phyloP scores from a whole-genome alignment of 2,797 vertebrate species.

The Sciaenops ocellatus region DNA sequence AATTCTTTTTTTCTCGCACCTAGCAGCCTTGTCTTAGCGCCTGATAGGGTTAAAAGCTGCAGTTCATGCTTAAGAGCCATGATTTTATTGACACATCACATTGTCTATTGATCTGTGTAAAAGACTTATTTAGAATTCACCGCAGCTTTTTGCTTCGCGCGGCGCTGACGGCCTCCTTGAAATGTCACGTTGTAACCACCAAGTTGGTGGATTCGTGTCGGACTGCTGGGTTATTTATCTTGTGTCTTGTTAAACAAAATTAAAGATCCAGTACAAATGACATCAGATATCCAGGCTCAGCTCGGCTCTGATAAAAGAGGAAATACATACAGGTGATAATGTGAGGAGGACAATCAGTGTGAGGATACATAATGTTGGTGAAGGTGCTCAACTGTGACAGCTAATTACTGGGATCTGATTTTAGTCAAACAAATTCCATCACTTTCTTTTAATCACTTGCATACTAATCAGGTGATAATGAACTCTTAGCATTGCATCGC shows the following conservation, averaged over 20 bases:
- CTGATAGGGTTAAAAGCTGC: neutral
- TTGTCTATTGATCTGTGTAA: slow-evolving; percentile 67
- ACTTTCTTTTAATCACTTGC: slow-evolving; percentile 15
- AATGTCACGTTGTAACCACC: slow-evolving; percentile 55
- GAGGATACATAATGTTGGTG: slow-evolving; percentile 2
- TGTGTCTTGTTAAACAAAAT: slow-evolving; percentile 32
- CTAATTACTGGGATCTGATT: slow-evolving; percentile 18
- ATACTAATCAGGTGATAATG: slow-evolving; percentile 7
- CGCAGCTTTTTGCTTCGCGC: slow-evolving; percentile 28
- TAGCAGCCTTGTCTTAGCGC: neutral
- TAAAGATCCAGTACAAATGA: slow-evolving; percentile 28
- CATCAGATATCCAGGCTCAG: slow-evolving; percentile 10
- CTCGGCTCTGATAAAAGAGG: neutral
- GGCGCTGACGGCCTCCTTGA: slow-evolving; percentile 56
- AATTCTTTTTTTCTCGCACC: no score
- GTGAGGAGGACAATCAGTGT: slow-evolving; percentile 12
- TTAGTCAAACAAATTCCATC: neutral
- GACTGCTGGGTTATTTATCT: slow-evolving; percentile 8
- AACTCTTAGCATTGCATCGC: neutral
- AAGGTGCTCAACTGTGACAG: slow-evolving; percentile 18
- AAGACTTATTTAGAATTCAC: slow-evolving; percentile 58
- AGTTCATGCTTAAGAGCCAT: slow-evolving; percentile 10
- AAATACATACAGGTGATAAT: slow-evolving; percentile 2
- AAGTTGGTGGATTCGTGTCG: slow-evolving; percentile 13
- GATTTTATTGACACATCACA: slow-evolving; percentile 56